Evolutionary conservation across 2,888 invertebrate species (phyloP), one percentile per base, ranked within the genome.

Genomic region (Nephrocerus scutellatus): DNA sequence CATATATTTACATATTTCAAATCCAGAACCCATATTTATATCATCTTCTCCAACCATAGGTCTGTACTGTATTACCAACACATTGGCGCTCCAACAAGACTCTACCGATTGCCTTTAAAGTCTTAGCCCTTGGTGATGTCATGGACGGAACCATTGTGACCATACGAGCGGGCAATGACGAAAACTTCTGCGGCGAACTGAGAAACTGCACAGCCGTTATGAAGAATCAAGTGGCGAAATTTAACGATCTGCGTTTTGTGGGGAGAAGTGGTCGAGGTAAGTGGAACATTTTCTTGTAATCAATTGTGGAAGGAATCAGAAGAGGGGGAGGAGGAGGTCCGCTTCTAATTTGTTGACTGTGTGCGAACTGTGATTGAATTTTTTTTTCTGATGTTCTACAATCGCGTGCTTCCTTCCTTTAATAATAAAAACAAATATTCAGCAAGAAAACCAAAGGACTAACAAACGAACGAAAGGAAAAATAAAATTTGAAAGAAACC

Each of bases 41-140:
- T n/a, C n/a, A n/a, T n/a, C n/a, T n/a, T n/a, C n/a, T n/a, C n/a
- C n/a, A n/a, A n/a, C n/a, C 42, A 12, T 53, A 77, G 77, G 80
- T 80, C 13, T 86, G 86, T 65, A 91, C 95, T 46, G 84, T 88
- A 21, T 71, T 97, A 52, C 96, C 97, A 32, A 82, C 82, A 1
- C 97, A 97, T 66, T 97, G 96, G 96, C 75, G 97, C 47, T 93
- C 84, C 21, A 97, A 97, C 72, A 97, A 97, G 72, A 93, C 95
- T 9, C 73, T 97, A 36, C 96, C 96, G 46, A 82, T 89, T 48
- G 91, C 92, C 36, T 97, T 97, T 73, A 91, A 92, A 72, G 92
- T 93, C 56, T 82, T 93, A 37, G 86, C 91, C 0, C 73, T 95
- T 35, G 91, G 92, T 9, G 92, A 93, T 56, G 84, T 95, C 31